Evolutionary conservation across 1,140 invertebrate species (phyloP).

Genomic region (Diprion similis): DNA sequence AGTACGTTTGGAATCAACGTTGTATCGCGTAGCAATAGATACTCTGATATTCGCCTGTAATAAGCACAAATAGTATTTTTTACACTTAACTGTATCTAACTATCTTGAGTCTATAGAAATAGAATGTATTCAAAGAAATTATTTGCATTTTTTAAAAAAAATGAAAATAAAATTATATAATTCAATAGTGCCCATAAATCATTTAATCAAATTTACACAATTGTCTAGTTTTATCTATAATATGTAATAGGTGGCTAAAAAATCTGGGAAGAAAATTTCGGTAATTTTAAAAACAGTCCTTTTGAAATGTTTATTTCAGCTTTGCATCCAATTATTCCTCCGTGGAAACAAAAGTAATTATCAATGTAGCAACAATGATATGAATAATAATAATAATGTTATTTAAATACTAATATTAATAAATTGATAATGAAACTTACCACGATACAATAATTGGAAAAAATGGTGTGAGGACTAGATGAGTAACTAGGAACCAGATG

Average conservation of each 20-base stretch:
- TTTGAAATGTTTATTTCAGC: background rate
- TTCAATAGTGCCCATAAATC: too few relatives aligned
- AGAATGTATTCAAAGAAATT: too few relatives aligned
- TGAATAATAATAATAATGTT: slow-evolving; percentile 4
- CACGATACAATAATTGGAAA: slow-evolving; percentile 87
- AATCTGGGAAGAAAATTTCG: too few relatives aligned
- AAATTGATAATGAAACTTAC: slow-evolving; percentile 65
- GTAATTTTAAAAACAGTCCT: too few relatives aligned
- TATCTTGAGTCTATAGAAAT: too few relatives aligned
- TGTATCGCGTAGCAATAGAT: slow-evolving; percentile 86
- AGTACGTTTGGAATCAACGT: slow-evolving; percentile 92
- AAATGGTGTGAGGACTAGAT: slow-evolving; percentile 81
- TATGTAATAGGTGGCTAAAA: too few relatives aligned
- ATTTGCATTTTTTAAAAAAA: too few relatives aligned
- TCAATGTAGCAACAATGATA: slow-evolving; percentile 1
- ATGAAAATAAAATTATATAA: too few relatives aligned
- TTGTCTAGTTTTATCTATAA: too few relatives aligned
- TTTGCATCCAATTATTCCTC: background rate
- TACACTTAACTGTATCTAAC: too few relatives aligned
- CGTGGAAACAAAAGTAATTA: slow-evolving; percentile 1
- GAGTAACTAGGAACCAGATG: slow-evolving; percentile 81
- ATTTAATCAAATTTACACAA: too few relatives aligned
- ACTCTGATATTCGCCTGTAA: slow-evolving; percentile 85
- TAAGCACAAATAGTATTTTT: slow-evolving; percentile 33
- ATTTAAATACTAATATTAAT: slow-evolving; percentile 9